These are phyloP conservation scores for Atopsyche davidsoni DNA, from an alignment of 1,140 invertebrate genomes.

Conservation along the genomic window DNA sequence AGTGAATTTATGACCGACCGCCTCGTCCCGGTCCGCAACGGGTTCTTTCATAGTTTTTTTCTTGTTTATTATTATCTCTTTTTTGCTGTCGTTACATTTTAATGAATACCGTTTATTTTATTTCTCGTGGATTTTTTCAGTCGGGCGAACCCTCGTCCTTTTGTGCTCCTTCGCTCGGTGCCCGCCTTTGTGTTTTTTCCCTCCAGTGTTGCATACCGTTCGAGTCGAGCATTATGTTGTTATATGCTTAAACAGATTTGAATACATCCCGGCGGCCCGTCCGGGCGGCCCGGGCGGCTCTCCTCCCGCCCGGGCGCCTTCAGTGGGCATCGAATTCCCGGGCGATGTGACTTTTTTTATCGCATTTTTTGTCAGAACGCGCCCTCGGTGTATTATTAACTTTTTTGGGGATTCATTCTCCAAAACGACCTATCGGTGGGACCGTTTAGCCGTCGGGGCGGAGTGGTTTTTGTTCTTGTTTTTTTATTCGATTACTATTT, in stretches of 20 bases:
- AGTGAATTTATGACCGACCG: slow-evolving; percentile 28
- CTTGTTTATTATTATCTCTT: slow-evolving; percentile 26
- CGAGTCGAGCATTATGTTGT: slow-evolving; percentile 29
- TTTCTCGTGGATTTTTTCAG: slow-evolving; percentile 25
- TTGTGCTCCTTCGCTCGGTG: slow-evolving; percentile 21
- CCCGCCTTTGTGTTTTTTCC: slow-evolving; percentile 22
- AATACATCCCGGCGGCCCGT: slow-evolving; percentile 22
- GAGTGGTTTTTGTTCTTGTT: slow-evolving; percentile 15
- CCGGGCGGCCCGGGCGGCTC: too few relatives aligned
- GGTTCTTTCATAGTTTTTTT: slow-evolving; percentile 25
- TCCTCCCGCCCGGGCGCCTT: too few relatives aligned
- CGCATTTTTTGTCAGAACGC: slow-evolving; percentile 18
- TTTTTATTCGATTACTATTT: slow-evolving; percentile 22
- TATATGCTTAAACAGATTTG: slow-evolving; percentile 30
- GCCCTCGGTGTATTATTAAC: slow-evolving; percentile 25
- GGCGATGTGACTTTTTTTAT: slow-evolving; percentile 19
- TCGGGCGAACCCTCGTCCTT: slow-evolving; percentile 24
- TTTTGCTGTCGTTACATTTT: slow-evolving; percentile 29
- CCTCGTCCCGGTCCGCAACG: slow-evolving; percentile 18
- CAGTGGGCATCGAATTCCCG: slow-evolving; percentile 21
- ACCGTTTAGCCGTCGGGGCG: slow-evolving; percentile 16
- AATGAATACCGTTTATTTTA: slow-evolving; percentile 31
- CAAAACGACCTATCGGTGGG: slow-evolving; percentile 17
- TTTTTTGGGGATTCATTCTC: slow-evolving; percentile 24
- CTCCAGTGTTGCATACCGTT: slow-evolving; percentile 19